Percentiles rank a stretch among this genome's conserved stretches.
These are phyloP conservation scores for Bufo bufo DNA, from an alignment of 2,113 vertebrate genomes.

Conservation along the genomic window DNA sequence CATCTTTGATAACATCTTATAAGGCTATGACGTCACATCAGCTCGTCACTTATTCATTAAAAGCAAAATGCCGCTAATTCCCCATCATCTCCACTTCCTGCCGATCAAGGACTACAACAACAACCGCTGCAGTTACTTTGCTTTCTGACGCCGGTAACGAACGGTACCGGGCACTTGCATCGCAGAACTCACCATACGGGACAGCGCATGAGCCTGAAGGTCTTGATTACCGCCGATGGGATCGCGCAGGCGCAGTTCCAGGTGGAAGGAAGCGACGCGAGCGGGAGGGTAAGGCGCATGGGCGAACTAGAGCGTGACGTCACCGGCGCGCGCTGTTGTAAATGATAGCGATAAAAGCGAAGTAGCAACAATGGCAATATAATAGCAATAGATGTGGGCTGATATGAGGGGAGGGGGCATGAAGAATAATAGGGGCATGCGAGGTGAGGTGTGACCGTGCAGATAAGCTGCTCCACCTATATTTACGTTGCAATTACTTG, in stretches of 20 bases:
- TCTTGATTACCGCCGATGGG: background rate
- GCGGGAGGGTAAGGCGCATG: background rate
- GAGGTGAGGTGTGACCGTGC: background rate
- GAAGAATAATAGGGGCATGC: background rate
- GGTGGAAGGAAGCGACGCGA: background rate
- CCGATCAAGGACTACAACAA: background rate
- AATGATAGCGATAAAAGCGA: background rate
- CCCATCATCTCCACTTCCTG: background rate
- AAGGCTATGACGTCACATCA: slow-evolving; percentile 2
- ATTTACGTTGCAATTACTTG: background rate
- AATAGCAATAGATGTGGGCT: too few relatives aligned
- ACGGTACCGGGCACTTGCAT: background rate
- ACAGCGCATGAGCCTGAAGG: slow-evolving; percentile 1
- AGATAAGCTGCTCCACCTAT: background rate
- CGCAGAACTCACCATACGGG: slow-evolving; percentile 8
- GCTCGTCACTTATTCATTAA: background rate
- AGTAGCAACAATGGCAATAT: background rate
- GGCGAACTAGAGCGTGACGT: background rate
- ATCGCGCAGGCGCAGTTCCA: background rate
- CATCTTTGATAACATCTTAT: background rate
- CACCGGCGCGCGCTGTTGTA: background rate
- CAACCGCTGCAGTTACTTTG: background rate
- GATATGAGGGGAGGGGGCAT: background rate
- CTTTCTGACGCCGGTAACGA: background rate
- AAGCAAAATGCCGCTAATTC: background rate